Conservation (phyloP, 2,797 vertebrate species). For the Siniperca undulata region DNA sequence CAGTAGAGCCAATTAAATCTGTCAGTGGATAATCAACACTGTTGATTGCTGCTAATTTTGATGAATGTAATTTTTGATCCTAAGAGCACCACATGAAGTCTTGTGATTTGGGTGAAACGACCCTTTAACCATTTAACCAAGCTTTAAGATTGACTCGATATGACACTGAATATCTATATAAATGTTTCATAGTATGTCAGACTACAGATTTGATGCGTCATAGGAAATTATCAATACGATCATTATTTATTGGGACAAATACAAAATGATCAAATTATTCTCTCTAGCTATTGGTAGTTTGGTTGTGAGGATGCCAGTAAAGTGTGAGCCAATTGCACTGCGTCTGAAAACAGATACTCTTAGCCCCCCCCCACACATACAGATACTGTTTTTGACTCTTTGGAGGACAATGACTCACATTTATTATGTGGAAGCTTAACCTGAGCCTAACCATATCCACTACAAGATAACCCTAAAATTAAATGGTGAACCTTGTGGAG, state of each 20-base stretch:
- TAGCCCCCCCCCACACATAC: neutral
- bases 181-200: neutral
- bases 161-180: neutral
- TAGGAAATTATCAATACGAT: neutral
- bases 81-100: neutral
- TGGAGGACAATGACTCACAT: neutral
- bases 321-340: neutral
- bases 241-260: neutral
- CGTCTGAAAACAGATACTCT: neutral
- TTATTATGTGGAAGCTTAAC: too few relatives aligned
- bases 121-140: conserved; percentile 2
- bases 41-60: conserved; percentile 8
- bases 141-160: neutral
- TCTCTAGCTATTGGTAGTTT: neutral
- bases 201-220: too few relatives aligned
- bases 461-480: neutral
- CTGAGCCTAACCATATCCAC: neutral
- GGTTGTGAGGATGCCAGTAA: neutral
- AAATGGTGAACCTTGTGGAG: neutral
- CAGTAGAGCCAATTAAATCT: conserved; percentile 14
- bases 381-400: neutral
- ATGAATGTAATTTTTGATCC: neutral
- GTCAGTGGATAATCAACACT: conserved; percentile 2
- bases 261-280: neutral
- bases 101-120: neutral